Percentiles rank a stretch among this genome's conserved stretches.
phyloP scores from a whole-genome alignment of 2,888 invertebrate species.

The Aleiodes alternator region DNA sequence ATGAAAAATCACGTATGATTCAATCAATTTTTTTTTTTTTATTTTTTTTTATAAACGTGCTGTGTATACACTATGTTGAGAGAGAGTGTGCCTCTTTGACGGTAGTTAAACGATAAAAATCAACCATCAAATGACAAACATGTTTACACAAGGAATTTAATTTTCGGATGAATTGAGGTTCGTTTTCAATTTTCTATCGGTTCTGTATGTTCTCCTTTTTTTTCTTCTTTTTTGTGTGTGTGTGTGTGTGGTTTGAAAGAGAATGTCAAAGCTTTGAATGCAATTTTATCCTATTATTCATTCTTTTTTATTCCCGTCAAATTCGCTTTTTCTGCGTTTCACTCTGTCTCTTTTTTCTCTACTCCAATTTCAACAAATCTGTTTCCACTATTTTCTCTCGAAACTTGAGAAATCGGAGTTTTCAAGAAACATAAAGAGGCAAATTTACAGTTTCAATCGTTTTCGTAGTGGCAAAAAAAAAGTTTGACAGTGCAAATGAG shows the following conservation, averaged over 20 bases:
- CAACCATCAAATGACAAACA: conserved; percentile 11
- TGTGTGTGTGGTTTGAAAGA: background rate
- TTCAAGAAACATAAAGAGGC: conserved; percentile 15
- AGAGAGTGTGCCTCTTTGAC: too few species aligned
- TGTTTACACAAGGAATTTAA: conserved; percentile 20
- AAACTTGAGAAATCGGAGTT: conserved; percentile 11
- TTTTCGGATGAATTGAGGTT: conserved; percentile 33
- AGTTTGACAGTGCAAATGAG: conserved; percentile 42
- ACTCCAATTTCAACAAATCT: background rate
- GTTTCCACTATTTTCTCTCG: background rate
- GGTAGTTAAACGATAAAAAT: background rate
- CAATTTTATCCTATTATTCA: background rate
- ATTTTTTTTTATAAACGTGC: too few species aligned
- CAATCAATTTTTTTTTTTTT: too few species aligned
- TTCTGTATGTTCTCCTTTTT: background rate
- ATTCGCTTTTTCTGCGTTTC: background rate
- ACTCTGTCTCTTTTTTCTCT: too few species aligned
- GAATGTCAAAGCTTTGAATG: conserved; percentile 12
- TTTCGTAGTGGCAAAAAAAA: background rate
- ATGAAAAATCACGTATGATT: too few species aligned
- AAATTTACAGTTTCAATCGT: conserved; percentile 35
- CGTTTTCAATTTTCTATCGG: conserved; percentile 12
- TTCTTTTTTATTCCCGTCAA: background rate
- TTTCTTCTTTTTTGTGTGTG: background rate
- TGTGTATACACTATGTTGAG: too few species aligned